Percentiles rank a stretch among this genome's conserved stretches.
Conservation (phyloP, 2,113 vertebrate genomes). For the Centropus bengalensis region DNA sequence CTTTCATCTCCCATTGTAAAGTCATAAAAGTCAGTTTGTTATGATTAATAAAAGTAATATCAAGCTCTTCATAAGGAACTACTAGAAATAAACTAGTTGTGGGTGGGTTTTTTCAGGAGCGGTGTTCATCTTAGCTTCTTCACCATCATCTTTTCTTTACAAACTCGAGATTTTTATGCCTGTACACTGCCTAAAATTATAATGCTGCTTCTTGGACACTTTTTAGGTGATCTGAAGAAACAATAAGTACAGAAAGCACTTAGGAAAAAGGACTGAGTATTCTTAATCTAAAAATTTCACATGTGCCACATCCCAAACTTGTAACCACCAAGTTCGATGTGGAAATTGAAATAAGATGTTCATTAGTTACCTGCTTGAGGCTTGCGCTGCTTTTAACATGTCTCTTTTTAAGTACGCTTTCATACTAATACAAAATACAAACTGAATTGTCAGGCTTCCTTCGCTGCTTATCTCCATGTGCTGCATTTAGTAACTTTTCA, state of each 20-base stretch:
- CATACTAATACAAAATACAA: neutral
- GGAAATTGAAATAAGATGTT: neutral
- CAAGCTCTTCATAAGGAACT: neutral
- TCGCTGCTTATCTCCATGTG: neutral
- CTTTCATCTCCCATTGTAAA: neutral
- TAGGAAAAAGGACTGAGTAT: neutral
- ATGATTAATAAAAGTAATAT: neutral
- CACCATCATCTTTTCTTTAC: neutral
- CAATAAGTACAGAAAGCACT: neutral
- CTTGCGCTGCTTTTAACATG: neutral
- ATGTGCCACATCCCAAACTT: neutral
- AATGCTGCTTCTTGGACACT: neutral
- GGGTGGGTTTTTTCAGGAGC: neutral
- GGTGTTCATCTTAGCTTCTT: neutral
- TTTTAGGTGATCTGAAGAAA: neutral
- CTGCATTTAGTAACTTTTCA: neutral
- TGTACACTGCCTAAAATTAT: neutral
- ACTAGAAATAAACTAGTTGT: neutral
- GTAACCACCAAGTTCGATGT: neutral
- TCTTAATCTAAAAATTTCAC: neutral
- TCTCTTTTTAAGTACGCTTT: neutral
- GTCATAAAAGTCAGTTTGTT: neutral
- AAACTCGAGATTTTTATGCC: neutral
- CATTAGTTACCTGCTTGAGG: neutral
- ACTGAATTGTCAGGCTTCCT: neutral